phyloP scores from a whole-genome alignment of 2,888 invertebrate genomes.

The Acleris literana region DNA sequence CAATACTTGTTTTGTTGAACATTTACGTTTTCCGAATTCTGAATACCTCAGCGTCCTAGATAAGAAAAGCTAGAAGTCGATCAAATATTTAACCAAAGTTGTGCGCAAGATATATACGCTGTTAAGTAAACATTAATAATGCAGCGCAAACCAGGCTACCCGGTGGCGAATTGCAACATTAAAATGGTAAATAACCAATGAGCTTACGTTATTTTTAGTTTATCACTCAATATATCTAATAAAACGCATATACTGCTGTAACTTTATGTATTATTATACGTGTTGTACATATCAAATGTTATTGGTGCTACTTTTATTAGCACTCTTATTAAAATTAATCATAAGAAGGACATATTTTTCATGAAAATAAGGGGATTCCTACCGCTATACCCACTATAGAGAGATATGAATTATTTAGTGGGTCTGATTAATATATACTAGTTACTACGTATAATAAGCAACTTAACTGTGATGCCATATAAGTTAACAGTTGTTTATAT shows the following conservation, averaged over 20 bases:
- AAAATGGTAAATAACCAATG: constrained; percentile 66
- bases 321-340: too few relatives aligned
- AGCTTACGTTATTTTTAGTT: constrained; percentile 6
- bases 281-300: too few relatives aligned
- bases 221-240: not conserved
- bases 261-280: not conserved
- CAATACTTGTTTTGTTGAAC: constrained; percentile 46
- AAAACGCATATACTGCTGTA: not conserved
- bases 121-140: constrained; percentile 47
- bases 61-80: not conserved
- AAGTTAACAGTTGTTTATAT: too few relatives aligned
- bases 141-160: constrained; percentile 76
- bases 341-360: too few relatives aligned
- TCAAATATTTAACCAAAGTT: not conserved
- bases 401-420: too few relatives aligned
- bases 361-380: too few relatives aligned
- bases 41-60: too few relatives aligned
- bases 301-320: too few relatives aligned
- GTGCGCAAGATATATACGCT: not conserved
- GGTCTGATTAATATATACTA: too few relatives aligned
- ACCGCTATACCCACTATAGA: too few relatives aligned
- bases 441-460: too few relatives aligned
- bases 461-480: too few relatives aligned
- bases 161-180: constrained; percentile 71
- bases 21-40: constrained; percentile 28